These are phyloP conservation scores for Scleropages formosus DNA, from an alignment of 2,797 vertebrate species.

Conservation along the genomic window DNA sequence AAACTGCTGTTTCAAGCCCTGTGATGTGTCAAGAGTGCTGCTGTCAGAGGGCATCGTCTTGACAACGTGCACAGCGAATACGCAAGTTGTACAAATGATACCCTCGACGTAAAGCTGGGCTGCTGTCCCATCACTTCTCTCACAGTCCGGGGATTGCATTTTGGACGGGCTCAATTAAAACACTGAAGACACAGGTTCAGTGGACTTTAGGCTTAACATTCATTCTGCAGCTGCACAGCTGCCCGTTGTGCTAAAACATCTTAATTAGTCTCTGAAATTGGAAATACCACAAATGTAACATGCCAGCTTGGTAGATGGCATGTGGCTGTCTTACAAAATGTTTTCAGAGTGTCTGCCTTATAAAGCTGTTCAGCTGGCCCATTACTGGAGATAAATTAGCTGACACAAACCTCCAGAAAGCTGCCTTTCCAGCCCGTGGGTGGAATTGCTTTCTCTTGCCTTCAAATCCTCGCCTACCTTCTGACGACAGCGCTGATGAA, in stretches of 20 bases:
- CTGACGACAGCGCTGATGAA: background rate
- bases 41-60: background rate
- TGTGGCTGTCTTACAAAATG: background rate
- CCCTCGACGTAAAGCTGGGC: conserved; percentile 4
- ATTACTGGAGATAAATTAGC: conserved; percentile 6
- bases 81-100: background rate
- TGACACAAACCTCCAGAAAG: conserved; percentile 15
- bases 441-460: conserved; percentile 4
- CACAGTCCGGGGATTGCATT: background rate
- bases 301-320: background rate
- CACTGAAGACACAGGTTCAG: too few relatives aligned
- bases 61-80: conserved; percentile 14
- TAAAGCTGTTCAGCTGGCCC: background rate
- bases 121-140: background rate
- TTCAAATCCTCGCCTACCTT: background rate
- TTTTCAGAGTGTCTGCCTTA: background rate
- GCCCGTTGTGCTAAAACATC: background rate
- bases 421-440: background rate
- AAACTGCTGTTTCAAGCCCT: background rate
- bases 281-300: background rate
- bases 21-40: conserved; percentile 10
- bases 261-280: background rate
- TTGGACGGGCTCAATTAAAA: conserved; percentile 30
- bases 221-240: conserved; percentile 25
- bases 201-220: conserved; percentile 18